These are phyloP conservation scores for Drosophila santomea DNA, from an alignment of 1,140 invertebrate genomes.

Conservation along the genomic window DNA sequence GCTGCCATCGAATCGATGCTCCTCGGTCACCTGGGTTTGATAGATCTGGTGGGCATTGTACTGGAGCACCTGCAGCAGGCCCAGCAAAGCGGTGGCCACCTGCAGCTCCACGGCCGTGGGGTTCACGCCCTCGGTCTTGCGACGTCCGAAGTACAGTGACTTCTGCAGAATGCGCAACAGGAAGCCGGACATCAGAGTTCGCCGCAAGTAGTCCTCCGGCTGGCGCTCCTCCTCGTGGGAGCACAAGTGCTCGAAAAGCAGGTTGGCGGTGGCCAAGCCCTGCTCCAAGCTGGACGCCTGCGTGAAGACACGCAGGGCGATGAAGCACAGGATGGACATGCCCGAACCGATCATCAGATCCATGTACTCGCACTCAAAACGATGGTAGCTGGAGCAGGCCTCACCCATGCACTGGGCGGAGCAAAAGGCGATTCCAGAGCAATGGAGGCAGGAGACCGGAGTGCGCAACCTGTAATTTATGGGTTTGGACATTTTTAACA, in stretches of 20 bases:
- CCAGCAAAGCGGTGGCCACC: slow-evolving; percentile 88
- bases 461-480: slow-evolving; percentile 85
- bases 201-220: slow-evolving; percentile 90
- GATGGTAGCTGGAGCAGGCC: slow-evolving; percentile 90
- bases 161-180: slow-evolving; percentile 90
- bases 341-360: slow-evolving; percentile 91
- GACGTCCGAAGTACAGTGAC: slow-evolving; percentile 86
- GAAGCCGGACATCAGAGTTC: slow-evolving; percentile 92
- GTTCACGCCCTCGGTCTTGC: slow-evolving; percentile 80
- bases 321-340: slow-evolving; percentile 91
- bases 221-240: slow-evolving; percentile 88
- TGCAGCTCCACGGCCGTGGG: slow-evolving; percentile 86
- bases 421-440: slow-evolving; percentile 92
- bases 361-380: slow-evolving; percentile 92
- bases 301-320: slow-evolving; percentile 91
- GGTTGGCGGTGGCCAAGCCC: slow-evolving; percentile 84
- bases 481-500: too few relatives aligned
- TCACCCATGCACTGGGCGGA: slow-evolving; percentile 88
- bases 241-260: slow-evolving; percentile 87
- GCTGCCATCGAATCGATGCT: slow-evolving; percentile 86
- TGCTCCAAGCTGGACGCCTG: slow-evolving; percentile 84
- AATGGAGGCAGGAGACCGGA: slow-evolving; percentile 90
- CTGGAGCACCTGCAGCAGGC: slow-evolving; percentile 92
- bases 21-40: slow-evolving; percentile 87
- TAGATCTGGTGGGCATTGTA: slow-evolving; percentile 97